These are phyloP conservation scores for Phaedon cochleariae DNA, from an alignment of 2,888 invertebrate species.

Conservation along the genomic window DNA sequence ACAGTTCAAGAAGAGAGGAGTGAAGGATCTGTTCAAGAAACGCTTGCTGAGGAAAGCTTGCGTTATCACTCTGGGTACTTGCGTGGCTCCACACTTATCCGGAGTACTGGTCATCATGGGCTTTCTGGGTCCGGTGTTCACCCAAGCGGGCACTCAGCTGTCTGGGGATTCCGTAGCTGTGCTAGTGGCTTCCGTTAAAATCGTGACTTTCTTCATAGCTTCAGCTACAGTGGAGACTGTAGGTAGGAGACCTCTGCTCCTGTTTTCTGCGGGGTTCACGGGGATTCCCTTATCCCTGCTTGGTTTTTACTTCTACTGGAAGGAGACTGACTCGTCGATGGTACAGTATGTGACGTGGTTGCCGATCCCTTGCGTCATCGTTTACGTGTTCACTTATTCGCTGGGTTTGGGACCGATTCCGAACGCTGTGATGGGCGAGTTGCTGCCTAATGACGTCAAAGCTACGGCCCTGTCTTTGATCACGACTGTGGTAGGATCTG, in stretches of 20 bases:
- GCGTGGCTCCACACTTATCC: background rate
- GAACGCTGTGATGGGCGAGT: slow-evolving; percentile 82
- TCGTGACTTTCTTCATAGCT: slow-evolving; percentile 71
- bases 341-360: slow-evolving; percentile 67
- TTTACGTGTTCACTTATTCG: slow-evolving; percentile 77
- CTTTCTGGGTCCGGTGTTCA: slow-evolving; percentile 24
- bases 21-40: background rate
- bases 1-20: background rate
- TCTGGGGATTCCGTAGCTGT: slow-evolving; percentile 23
- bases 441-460: slow-evolving; percentile 80
- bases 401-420: slow-evolving; percentile 76
- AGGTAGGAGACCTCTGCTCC: slow-evolving; percentile 74
- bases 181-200: slow-evolving; percentile 63
- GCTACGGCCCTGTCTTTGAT: slow-evolving; percentile 64
- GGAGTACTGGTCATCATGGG: slow-evolving; percentile 20
- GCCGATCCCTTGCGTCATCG: slow-evolving; percentile 73
- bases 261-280: slow-evolving; percentile 73
- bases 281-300: slow-evolving; percentile 67
- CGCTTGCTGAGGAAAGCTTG: slow-evolving; percentile 8
- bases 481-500: slow-evolving; percentile 25
- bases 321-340: slow-evolving; percentile 48
- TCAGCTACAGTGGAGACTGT: slow-evolving; percentile 78
- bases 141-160: slow-evolving; percentile 1
- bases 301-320: slow-evolving; percentile 70
- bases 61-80: slow-evolving; percentile 14